These are phyloP conservation scores for Pholis gunnellus DNA, from an alignment of 2,113 vertebrate species.

Conservation along the genomic window DNA sequence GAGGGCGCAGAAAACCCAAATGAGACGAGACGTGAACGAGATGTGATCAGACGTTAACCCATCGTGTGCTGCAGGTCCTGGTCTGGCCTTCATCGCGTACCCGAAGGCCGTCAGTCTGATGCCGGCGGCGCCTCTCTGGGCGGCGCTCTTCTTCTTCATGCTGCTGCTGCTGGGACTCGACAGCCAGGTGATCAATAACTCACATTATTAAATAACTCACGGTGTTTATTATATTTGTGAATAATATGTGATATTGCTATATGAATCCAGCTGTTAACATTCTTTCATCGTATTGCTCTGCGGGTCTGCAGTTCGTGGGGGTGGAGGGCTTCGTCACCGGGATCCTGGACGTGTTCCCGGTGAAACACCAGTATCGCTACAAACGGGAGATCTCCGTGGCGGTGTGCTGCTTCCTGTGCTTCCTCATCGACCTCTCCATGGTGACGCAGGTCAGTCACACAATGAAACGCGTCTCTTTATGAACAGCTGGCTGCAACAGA, in stretches of 20 bases:
- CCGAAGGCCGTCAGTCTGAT: constrained; percentile 87
- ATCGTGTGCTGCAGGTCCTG: constrained; percentile 76
- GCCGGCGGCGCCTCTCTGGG: constrained; percentile 87
- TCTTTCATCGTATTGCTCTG: neutral
- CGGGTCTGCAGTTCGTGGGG: constrained; percentile 83
- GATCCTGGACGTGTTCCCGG: constrained; percentile 86
- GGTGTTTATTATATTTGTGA: no score
- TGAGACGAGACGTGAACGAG: no score
- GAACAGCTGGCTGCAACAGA: no score
- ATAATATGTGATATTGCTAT: no score
- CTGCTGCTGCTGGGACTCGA: constrained; percentile 86
- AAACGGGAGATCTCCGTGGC: constrained; percentile 84
- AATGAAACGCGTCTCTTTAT: no score
- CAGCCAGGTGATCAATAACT: constrained; percentile 80
- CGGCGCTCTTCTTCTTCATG: constrained; percentile 89
- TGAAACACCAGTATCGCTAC: constrained; percentile 78
- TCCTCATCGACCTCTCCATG: constrained; percentile 88
- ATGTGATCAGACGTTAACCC: no score
- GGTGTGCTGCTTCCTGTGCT: constrained; percentile 83
- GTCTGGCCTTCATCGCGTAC: constrained; percentile 88
- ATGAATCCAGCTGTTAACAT: no score
- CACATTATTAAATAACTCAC: no score
- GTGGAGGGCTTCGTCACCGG: constrained; percentile 88
- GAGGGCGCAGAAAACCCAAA: no score
- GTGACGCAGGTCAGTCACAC: constrained; percentile 84